Evolutionary conservation across 2,113 vertebrate species (phyloP).

Genomic region (Centropus unirufus): DNA sequence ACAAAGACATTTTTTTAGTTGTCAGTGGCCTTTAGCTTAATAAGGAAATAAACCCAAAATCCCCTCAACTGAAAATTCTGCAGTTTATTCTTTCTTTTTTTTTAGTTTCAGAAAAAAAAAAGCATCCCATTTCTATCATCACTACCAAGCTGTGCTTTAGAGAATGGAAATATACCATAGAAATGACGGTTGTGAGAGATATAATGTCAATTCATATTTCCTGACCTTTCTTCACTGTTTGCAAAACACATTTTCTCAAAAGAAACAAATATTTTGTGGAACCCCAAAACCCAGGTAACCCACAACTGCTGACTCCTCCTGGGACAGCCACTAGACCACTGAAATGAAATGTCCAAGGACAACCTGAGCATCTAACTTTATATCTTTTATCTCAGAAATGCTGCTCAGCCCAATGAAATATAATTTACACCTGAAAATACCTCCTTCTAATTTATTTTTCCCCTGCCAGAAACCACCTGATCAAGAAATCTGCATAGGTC

Average conservation of each 20-base stretch:
- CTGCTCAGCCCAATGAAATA: background rate
- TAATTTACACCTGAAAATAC: background rate
- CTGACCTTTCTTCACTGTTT: background rate
- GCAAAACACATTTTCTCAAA: background rate
- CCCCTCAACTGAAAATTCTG: background rate
- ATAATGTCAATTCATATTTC: background rate
- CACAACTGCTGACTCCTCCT: background rate
- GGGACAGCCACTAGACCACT: background rate
- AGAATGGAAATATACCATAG: background rate
- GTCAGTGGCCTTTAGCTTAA: background rate
- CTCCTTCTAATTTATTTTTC: background rate
- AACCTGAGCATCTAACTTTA: background rate
- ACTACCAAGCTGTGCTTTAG: background rate
- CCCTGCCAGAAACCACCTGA: background rate
- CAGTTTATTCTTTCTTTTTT: background rate
- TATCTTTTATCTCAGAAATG: background rate
- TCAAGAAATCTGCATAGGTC: background rate
- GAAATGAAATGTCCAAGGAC: background rate
- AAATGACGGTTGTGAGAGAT: background rate
- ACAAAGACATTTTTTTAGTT: background rate
- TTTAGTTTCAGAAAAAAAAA: background rate
- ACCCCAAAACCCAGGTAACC: background rate
- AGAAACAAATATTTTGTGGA: background rate
- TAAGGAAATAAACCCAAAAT: background rate
- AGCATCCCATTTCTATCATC: background rate